Evolutionary conservation across 2,797 vertebrate species (phyloP).

Genomic region (Heteromormyrus szaboi): DNA sequence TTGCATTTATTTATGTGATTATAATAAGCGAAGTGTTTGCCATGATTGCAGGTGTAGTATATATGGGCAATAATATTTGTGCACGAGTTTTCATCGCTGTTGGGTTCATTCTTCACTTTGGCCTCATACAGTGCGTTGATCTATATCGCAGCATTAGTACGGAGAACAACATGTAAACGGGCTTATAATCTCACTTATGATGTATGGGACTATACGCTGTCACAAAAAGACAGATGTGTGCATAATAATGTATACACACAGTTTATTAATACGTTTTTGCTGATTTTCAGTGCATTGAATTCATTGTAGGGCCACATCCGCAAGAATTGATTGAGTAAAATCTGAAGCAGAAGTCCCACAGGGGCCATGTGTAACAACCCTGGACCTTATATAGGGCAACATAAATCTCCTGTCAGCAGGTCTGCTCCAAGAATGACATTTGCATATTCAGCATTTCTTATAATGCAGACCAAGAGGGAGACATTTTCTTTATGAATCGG

Average conservation of each 20-base stretch:
- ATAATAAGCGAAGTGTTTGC: not conserved
- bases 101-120: not conserved
- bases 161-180: not conserved
- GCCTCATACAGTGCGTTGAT: not conserved
- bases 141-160: not conserved
- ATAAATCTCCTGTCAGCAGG: constrained; percentile 33
- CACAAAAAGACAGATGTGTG: not conserved
- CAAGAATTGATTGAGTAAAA: not conserved
- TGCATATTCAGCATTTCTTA: constrained; percentile 46
- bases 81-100: not conserved
- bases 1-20: not conserved
- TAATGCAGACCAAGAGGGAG: constrained; percentile 39
- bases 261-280: not conserved
- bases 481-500: not conserved
- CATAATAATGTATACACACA: not conserved
- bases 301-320: not conserved
- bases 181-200: not conserved
- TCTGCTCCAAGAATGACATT: constrained; percentile 47
- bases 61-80: not conserved
- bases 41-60: not conserved
- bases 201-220: not conserved
- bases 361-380: not conserved
- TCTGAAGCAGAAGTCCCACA: not conserved
- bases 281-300: not conserved
- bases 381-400: not conserved